These are phyloP conservation scores for Sepioteuthis lessoniana DNA, from an alignment of 2,888 invertebrate species.

Conservation along the genomic window DNA sequence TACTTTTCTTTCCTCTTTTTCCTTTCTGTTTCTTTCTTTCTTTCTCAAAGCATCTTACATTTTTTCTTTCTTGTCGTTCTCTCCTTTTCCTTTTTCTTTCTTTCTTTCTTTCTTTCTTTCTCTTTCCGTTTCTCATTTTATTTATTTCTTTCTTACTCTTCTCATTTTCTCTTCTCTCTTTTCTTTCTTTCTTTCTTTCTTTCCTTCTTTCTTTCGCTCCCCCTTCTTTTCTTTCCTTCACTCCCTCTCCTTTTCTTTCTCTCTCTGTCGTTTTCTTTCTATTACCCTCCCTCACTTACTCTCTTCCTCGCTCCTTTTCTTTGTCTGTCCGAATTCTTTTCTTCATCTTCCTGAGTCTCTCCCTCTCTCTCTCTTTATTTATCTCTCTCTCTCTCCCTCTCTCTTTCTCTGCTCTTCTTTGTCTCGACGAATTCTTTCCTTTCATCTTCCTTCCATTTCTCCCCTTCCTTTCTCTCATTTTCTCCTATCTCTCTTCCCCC, in stretches of 20 bases:
- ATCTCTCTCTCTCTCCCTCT: too few relatives aligned
- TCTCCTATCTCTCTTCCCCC: background rate
- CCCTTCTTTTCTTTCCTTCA: background rate
- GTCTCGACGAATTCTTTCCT: accelerated
- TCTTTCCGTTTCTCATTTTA: background rate
- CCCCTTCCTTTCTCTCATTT: background rate
- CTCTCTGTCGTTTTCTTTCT: background rate
- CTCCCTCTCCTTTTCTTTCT: background rate
- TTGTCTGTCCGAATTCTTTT: too few relatives aligned
- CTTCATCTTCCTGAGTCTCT: too few relatives aligned
- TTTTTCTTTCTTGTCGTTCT: background rate
- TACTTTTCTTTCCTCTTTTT: background rate
- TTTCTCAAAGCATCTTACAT: too few relatives aligned
- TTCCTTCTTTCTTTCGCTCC: background rate
- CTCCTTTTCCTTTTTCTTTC: background rate
- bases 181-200: too few relatives aligned
- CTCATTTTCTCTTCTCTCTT: too few relatives aligned
- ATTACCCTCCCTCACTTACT: too few relatives aligned
- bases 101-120: background rate
- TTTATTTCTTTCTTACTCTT: background rate
- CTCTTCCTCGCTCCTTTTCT: too few relatives aligned
- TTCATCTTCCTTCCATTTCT: background rate
- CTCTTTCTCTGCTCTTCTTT: background rate
- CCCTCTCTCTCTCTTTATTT: background rate
- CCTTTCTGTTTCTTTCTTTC: background rate